Conservation (phyloP, 1,140 invertebrate genomes). For the Paracyclopina nana region DNA sequence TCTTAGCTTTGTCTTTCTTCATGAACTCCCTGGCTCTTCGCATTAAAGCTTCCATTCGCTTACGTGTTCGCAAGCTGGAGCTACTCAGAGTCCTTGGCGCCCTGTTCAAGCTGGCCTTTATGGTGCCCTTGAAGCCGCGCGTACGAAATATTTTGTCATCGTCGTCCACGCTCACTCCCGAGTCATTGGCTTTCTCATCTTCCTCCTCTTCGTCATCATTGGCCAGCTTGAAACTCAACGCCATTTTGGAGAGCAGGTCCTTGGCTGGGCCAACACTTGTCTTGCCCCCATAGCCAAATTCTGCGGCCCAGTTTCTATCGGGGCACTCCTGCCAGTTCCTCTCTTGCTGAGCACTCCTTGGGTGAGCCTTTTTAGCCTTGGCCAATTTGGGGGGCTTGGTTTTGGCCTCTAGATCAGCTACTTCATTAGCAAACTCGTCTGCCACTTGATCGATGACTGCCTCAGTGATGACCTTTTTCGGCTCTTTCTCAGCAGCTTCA, state of each 20-base stretch:
- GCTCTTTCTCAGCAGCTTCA: too few relatives aligned
- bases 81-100: background rate
- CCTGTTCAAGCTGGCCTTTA: background rate
- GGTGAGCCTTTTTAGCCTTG: background rate
- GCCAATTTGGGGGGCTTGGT: background rate
- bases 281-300: background rate
- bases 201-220: background rate
- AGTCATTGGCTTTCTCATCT: background rate
- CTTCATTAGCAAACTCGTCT: too few relatives aligned
- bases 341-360: background rate
- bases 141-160: background rate
- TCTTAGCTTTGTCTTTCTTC: background rate
- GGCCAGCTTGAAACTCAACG: background rate
- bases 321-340: conserved; percentile 1
- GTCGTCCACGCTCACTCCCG: too few relatives aligned
- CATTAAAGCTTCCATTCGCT: conserved; percentile 1
- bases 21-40: background rate
- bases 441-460: too few relatives aligned
- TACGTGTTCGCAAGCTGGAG: background rate
- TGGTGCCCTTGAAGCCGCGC: background rate
- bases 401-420: background rate
- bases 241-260: background rate
- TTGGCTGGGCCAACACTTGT: background rate
- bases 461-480: too few relatives aligned
- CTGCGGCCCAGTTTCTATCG: background rate